These are phyloP conservation scores for Tubulanus polymorphus DNA, from an alignment of 2,888 invertebrate species.

Conservation along the genomic window DNA sequence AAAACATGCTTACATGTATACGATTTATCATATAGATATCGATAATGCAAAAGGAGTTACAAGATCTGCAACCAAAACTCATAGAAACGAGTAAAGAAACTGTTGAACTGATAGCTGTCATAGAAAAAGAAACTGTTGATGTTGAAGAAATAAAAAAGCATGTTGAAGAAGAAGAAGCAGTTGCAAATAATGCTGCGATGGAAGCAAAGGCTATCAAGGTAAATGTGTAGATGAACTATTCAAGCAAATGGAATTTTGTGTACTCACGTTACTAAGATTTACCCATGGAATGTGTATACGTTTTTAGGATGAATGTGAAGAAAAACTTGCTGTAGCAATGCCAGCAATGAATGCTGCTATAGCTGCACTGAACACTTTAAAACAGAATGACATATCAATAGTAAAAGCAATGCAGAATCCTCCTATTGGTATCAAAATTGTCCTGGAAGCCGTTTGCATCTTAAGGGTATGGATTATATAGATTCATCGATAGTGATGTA, in stretches of 20 bases:
- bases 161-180: constrained; percentile 48
- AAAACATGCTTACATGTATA: constrained; percentile 2
- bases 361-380: constrained; percentile 48
- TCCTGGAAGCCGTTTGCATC: constrained; percentile 53
- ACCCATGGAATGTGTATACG: not conserved
- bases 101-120: constrained; percentile 46
- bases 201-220: constrained; percentile 51
- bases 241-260: not conserved
- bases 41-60: constrained; percentile 48
- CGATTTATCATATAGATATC: constrained; percentile 17
- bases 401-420: constrained; percentile 50
- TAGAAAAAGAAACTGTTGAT: constrained; percentile 48
- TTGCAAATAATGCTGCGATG: constrained; percentile 43
- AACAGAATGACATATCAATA: constrained; percentile 51
- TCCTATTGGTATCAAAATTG: constrained; percentile 47
- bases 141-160: constrained; percentile 47
- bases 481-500: not conserved
- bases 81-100: constrained; percentile 49
- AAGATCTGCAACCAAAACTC: constrained; percentile 47
- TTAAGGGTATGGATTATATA: constrained; percentile 37
- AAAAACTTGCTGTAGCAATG: constrained; percentile 48
- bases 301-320: constrained; percentile 49
- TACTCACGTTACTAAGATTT: not conserved
- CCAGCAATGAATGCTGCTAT: constrained; percentile 51
- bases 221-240: not conserved